Conservation (phyloP, 2,113 vertebrate species). For the Bufo gargarizans region DNA sequence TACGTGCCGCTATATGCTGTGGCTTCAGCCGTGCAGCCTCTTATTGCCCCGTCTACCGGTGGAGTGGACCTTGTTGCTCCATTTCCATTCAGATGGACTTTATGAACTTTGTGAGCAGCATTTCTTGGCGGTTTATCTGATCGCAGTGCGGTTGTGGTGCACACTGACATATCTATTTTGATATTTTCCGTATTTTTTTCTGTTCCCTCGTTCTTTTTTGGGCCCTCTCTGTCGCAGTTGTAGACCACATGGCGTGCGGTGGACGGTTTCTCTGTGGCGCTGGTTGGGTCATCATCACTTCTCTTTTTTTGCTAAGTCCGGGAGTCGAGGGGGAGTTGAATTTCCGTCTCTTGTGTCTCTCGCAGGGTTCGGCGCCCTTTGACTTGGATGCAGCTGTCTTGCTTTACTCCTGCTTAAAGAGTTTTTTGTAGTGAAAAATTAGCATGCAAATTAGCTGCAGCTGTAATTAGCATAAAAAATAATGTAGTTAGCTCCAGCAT, state of each 20-base stretch:
- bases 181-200: too few relatives aligned
- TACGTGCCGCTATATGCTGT: too few relatives aligned
- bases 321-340: background rate
- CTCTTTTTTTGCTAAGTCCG: background rate
- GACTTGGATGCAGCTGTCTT: constrained; percentile 53
- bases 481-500: constrained; percentile 56
- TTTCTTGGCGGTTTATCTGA: too few relatives aligned
- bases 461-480: constrained; percentile 59
- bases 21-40: too few relatives aligned
- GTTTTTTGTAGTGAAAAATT: constrained; percentile 53
- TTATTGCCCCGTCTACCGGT: background rate
- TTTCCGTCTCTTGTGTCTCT: background rate
- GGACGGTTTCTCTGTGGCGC: too few relatives aligned
- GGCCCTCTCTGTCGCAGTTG: too few relatives aligned
- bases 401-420: constrained; percentile 49
- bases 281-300: background rate
- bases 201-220: too few relatives aligned
- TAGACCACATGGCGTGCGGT: too few relatives aligned
- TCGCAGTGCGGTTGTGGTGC: too few relatives aligned
- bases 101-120: too few relatives aligned
- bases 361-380: constrained; percentile 35
- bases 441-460: constrained; percentile 57
- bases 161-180: too few relatives aligned
- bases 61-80: background rate
- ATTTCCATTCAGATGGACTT: too few relatives aligned